A percentile compares a stretch with the other conserved stretches of the same genome.
Conservation (phyloP, 2,888 invertebrate genomes). For the Philopedon plagiatum region DNA sequence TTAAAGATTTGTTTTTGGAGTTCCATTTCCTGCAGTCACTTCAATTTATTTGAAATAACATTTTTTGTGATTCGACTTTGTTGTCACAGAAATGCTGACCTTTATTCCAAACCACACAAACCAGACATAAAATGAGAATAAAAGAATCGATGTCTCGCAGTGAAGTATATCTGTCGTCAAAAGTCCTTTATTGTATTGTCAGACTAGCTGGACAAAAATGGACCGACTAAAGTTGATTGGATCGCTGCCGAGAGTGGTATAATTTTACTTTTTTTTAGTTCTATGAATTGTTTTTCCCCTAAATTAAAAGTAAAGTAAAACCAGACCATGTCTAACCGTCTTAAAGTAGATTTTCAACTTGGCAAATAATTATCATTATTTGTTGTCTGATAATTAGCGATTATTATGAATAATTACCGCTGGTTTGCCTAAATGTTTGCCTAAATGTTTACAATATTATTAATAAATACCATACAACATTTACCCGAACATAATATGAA, state of each 20-base stretch:
- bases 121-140: slow-evolving; percentile 42
- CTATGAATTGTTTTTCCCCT: slow-evolving; percentile 27
- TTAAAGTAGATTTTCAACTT: too few relatives aligned
- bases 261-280: slow-evolving; percentile 9
- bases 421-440: too few relatives aligned
- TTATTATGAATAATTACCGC: too few relatives aligned
- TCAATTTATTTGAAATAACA: slow-evolving; percentile 6
- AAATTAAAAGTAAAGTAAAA: slow-evolving; percentile 25
- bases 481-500: too few relatives aligned
- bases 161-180: slow-evolving; percentile 43
- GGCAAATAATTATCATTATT: too few relatives aligned
- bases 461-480: too few relatives aligned
- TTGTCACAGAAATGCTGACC: slow-evolving; percentile 1
- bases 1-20: background rate
- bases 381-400: too few relatives aligned
- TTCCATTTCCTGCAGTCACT: background rate
- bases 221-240: slow-evolving; percentile 41
- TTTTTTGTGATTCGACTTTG: slow-evolving; percentile 4
- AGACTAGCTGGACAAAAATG: slow-evolving; percentile 24
- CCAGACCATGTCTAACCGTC: too few relatives aligned
- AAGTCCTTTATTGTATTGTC: slow-evolving; percentile 45
- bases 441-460: too few relatives aligned
- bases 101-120: background rate
- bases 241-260: slow-evolving; percentile 26
- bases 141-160: slow-evolving; percentile 37